Base-by-base conservation (phyloP, 2,888 invertebrate genomes). In the Lepidocyrtinus sp. region DNA sequence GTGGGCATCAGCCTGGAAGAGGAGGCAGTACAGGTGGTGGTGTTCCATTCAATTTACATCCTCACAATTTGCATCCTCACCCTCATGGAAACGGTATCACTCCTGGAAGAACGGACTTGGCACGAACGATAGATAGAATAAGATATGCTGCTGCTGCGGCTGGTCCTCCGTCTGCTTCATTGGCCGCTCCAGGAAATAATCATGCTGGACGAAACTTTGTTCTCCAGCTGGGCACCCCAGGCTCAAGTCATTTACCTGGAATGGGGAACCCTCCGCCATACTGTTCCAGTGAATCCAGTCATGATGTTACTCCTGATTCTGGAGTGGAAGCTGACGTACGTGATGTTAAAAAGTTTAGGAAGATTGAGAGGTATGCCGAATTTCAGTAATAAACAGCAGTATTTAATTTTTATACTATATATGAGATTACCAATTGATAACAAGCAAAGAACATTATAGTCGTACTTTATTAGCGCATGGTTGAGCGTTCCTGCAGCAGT, bases 251-350 rank as follows among this genome's bases (percentile, higher is more conserved):
- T 82, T 76, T 85, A 74, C 83, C 85, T 74, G 86, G 85, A 73
- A 83, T 85, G 71, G 85, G 84, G 61, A 86, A 86, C 63, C 86
- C 86, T 55, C 87, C 87, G 61, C 87, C 86, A 15, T 86, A 86
- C 68, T 87, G 86, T 81, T 86, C 86, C 78, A 87, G 87, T 81
- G 86, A 86, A 78, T 86, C 86, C 26, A 86, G 86, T 83, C 87
- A 87, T 76, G 87, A 87, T 80, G 87, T 87, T 46, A 87, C 87
- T 62, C 87, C 87, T 55, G 85, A 85, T 69, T 86, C 85, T 27
- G 86, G 85, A n/a, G n/a, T n/a, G n/a, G n/a, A n/a, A n/a, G n/a
- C n/a, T n/a, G n/a, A n/a, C n/a, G n/a, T n/a, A n/a, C n/a, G n/a
- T n/a, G n/a, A n/a, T n/a, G n/a, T n/a, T n/a, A n/a, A n/a, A n/a